Evolutionary conservation across 35 echinoderm and acorn worm species (phyloP).

Genomic region (Apostichopus japonicus): DNA sequence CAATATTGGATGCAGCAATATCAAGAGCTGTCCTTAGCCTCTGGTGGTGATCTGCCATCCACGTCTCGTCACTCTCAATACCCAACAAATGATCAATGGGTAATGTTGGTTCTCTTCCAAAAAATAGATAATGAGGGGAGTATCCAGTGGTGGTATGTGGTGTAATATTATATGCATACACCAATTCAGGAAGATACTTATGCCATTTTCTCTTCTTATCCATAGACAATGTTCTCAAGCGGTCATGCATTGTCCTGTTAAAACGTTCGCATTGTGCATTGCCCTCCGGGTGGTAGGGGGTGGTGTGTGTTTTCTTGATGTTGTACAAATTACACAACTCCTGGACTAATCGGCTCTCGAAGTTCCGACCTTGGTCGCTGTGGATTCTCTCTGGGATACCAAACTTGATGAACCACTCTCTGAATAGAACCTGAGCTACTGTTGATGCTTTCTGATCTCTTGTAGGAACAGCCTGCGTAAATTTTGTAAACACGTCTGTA

Average conservation of each 20-base stretch:
- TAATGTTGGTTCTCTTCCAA: constrained; percentile 70
- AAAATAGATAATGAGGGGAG: constrained; percentile 76
- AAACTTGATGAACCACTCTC: constrained; percentile 49
- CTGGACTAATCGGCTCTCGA: constrained; percentile 4
- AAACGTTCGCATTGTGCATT: constrained; percentile 65
- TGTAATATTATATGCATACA: constrained; percentile 79
- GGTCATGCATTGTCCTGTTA: constrained; percentile 62
- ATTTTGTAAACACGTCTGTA: constrained; percentile 53
- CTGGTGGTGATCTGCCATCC: constrained; percentile 63
- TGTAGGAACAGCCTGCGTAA: constrained; percentile 46
- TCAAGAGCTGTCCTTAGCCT: constrained; percentile 56
- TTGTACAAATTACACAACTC: constrained; percentile 45
- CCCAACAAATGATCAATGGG: constrained; percentile 73
- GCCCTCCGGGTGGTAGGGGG: background rate
- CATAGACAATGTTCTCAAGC: constrained; percentile 20
- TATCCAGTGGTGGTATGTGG: constrained; percentile 75
- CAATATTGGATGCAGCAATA: constrained; percentile 58
- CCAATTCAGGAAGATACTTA: constrained; percentile 67
- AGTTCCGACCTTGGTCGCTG: constrained; percentile 54
- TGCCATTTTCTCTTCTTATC: constrained; percentile 75
- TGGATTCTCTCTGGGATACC: constrained; percentile 43
- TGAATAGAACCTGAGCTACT: constrained; percentile 7
- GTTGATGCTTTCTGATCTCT: constrained; percentile 54
- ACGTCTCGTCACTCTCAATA: background rate
- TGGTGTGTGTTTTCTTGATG: constrained; percentile 36